Evolutionary conservation across 2,888 invertebrate genomes (phyloP).

Genomic region (Chromoteleia sp.): DNA sequence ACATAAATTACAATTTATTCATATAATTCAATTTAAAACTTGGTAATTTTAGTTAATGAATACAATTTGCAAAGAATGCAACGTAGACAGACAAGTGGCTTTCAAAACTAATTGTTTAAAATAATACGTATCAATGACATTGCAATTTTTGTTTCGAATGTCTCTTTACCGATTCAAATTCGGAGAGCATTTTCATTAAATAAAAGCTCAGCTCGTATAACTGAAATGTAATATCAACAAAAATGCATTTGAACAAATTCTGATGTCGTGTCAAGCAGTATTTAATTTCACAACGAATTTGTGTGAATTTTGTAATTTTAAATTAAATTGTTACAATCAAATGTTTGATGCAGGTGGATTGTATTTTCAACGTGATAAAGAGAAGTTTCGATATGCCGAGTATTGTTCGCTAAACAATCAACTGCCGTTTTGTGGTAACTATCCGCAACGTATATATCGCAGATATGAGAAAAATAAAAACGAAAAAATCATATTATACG

Average conservation of each 20-base stretch:
- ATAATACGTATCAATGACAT: background rate
- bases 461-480: slow-evolving; percentile 1
- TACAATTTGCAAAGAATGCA: background rate
- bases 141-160: background rate
- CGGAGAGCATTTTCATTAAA: no score
- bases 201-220: background rate
- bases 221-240: background rate
- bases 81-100: background rate
- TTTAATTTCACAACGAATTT: background rate
- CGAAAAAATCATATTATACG: no score
- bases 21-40: background rate
- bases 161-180: no score
- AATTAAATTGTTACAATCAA: background rate
- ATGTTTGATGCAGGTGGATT: background rate
- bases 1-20: no score
- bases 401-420: slow-evolving; percentile 17
- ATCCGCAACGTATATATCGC: background rate
- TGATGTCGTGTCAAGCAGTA: background rate
- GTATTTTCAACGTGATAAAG: background rate
- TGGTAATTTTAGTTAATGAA: no score
- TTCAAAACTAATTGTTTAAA: background rate
- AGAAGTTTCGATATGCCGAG: background rate
- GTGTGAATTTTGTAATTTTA: background rate
- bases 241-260: background rate
- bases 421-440: background rate